Percentiles rank a stretch among this genome's conserved stretches.
Evolutionary conservation across 1,140 invertebrate genomes (phyloP).

Genomic region (Penaeus indicus): DNA sequence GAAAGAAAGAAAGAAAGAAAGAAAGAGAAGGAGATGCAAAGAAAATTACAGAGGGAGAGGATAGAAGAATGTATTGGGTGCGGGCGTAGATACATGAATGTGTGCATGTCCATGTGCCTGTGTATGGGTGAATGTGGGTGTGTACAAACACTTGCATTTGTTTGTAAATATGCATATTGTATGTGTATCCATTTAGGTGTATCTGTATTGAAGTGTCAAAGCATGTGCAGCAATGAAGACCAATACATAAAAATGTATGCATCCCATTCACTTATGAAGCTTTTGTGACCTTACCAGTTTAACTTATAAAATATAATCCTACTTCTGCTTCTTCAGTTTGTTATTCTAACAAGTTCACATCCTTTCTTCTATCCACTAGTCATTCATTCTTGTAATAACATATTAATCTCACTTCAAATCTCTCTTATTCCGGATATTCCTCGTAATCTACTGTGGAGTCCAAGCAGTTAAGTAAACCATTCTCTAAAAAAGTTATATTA

Average conservation of each 20-base stretch:
- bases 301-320: conserved; percentile 25
- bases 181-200: not conserved
- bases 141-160: not conserved
- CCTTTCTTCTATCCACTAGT: conserved; percentile 35
- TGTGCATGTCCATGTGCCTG: not conserved
- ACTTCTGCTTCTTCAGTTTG: conserved; percentile 17
- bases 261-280: not conserved
- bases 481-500: no score
- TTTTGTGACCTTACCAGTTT: conserved; percentile 7
- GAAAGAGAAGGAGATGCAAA: no score
- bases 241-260: not conserved
- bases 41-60: no score
- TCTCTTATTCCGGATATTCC: no score
- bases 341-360: conserved; percentile 6
- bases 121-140: not conserved
- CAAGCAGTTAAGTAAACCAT: no score
- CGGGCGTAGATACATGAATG: not conserved
- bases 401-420: no score
- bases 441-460: no score
- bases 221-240: not conserved
- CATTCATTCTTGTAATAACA: not conserved
- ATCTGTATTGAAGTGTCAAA: not conserved
- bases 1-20: no score
- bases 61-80: not conserved
- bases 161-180: not conserved